Percentiles rank a stretch among this genome's conserved stretches.
Evolutionary conservation across 2,113 vertebrate species (phyloP).

Genomic region (Grantiella picta): DNA sequence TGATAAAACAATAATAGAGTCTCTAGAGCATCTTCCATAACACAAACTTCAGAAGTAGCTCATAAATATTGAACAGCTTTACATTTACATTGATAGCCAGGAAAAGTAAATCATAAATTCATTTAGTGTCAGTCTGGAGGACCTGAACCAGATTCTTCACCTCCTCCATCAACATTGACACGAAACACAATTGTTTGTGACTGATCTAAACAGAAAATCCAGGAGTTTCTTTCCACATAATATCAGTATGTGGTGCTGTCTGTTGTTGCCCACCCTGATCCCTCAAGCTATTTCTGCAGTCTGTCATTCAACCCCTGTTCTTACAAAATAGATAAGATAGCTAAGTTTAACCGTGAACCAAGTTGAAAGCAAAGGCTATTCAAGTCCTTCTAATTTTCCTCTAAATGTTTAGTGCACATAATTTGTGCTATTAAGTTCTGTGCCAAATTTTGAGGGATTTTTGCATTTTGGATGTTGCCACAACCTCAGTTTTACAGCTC

Average conservation of each 20-base stretch:
- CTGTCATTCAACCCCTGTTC: neutral
- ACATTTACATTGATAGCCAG: neutral
- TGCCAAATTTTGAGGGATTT: neutral
- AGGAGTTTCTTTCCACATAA: neutral
- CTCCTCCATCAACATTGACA: neutral
- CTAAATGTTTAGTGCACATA: fast-evolving
- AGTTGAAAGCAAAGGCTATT: neutral
- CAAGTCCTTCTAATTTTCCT: neutral
- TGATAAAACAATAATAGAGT: neutral
- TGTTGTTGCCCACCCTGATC: neutral
- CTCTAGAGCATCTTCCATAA: neutral
- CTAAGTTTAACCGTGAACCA: neutral
- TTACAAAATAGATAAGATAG: neutral
- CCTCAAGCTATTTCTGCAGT: neutral
- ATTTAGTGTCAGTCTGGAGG: neutral
- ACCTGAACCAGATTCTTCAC: neutral
- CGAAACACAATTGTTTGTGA: neutral
- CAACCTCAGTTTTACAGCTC: neutral
- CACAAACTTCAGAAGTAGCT: neutral
- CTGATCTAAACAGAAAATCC: neutral
- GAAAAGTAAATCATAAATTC: neutral
- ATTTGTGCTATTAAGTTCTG: neutral
- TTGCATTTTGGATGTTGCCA: neutral
- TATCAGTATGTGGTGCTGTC: too few relatives aligned
- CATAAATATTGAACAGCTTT: neutral